A percentile compares a stretch with the other conserved stretches of the same genome.
These are phyloP conservation scores for Scophthalmus maximus DNA, from an alignment of 2,113 vertebrate genomes.

Conservation along the genomic window DNA sequence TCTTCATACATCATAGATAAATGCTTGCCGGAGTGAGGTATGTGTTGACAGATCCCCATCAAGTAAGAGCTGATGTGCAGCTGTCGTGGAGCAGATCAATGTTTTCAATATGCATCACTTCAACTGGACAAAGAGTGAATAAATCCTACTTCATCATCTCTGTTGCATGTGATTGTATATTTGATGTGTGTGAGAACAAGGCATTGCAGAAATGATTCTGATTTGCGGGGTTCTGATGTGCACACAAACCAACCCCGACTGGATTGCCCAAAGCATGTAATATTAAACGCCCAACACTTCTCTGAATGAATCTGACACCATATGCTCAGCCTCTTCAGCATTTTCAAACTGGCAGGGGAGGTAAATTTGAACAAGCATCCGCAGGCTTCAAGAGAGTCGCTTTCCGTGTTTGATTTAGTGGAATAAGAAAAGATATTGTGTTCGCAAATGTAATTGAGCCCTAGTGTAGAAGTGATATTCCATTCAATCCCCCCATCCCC, in stretches of 20 bases:
- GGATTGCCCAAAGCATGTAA: conserved; percentile 46
- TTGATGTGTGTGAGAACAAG: conserved; percentile 17
- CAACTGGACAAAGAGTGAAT: conserved; percentile 40
- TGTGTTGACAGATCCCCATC: conserved; percentile 55
- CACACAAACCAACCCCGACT: conserved; percentile 7
- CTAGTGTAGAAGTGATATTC: conserved; percentile 46
- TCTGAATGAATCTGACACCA: conserved; percentile 59
- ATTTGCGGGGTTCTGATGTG: conserved; percentile 30
- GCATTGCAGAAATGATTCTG: conserved; percentile 34
- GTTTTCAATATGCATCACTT: conserved; percentile 25
- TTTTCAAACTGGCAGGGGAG: conserved; percentile 46
- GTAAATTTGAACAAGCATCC: conserved; percentile 53
- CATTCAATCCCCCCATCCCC: conserved; percentile 35
- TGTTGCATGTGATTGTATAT: conserved; percentile 2
- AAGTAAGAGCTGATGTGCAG: conserved; percentile 25
- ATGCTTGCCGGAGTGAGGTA: conserved; percentile 48
- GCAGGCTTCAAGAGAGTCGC: conserved; percentile 25
- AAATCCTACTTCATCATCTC: not conserved
- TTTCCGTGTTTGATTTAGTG: conserved; percentile 58
- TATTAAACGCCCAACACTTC: conserved; percentile 56
- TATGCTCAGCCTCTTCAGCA: conserved; percentile 25
- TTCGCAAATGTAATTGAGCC: conserved; percentile 58
- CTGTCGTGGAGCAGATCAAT: conserved; percentile 27
- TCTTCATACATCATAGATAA: conserved; percentile 48
- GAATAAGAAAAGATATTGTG: conserved; percentile 27